phyloP scores from a whole-genome alignment of 1,140 invertebrate species.

The Cephus cinctus region DNA sequence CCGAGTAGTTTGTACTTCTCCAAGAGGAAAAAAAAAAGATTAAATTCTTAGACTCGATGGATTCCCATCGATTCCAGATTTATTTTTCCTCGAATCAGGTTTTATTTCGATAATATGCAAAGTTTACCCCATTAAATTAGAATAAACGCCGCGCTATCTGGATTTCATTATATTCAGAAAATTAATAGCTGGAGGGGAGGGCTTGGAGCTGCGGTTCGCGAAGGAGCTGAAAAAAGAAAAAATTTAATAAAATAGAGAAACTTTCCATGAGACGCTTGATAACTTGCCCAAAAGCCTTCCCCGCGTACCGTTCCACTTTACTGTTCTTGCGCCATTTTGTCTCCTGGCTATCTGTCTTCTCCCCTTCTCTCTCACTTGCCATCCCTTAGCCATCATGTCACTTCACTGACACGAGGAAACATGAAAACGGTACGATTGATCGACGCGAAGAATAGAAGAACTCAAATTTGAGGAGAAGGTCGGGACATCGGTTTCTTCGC shows the following conservation, averaged over 20 bases:
- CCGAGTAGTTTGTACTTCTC: too few relatives aligned
- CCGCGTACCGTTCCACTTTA: not conserved
- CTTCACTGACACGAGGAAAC: too few relatives aligned
- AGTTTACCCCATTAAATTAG: constrained; percentile 2
- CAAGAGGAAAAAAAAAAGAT: not conserved
- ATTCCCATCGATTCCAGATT: not conserved
- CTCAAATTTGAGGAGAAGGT: too few relatives aligned
- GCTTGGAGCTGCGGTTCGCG: not conserved
- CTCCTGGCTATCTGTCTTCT: not conserved
- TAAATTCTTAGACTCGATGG: not conserved
- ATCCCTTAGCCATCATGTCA: too few relatives aligned
- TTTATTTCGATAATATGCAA: not conserved
- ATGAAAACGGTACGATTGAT: too few relatives aligned
- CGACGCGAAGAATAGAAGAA: too few relatives aligned
- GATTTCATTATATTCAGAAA: constrained; percentile 1
- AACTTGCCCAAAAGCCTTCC: not conserved
- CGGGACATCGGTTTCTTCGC: too few relatives aligned
- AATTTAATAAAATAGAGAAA: not conserved
- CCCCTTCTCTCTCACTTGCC: too few relatives aligned
- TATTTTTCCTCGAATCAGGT: not conserved
- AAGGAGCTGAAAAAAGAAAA: not conserved
- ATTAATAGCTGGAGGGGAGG: not conserved
- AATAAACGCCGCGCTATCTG: not conserved
- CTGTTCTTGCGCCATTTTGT: not conserved
- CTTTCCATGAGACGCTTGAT: not conserved